Conservation (phyloP, 2,797 vertebrate species). For the Danionella dracula region DNA sequence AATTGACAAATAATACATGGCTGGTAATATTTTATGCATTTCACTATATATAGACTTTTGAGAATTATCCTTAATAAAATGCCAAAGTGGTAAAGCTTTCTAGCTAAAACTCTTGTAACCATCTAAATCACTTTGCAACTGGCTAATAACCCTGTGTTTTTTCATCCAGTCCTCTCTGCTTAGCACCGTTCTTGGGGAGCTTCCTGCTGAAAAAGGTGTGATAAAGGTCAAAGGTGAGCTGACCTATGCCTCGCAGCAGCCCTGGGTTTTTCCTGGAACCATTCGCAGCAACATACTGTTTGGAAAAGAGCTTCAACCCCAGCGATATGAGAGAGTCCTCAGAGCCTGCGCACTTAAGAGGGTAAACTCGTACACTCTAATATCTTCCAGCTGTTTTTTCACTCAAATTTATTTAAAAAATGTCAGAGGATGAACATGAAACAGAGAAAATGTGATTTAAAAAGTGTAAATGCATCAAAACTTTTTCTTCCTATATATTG, state of each 20-base stretch:
- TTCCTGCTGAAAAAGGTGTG: conserved; percentile 74
- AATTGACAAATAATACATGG: too few species aligned
- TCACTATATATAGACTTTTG: too few species aligned
- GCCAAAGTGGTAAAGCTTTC: too few species aligned
- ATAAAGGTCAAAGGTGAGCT: conserved; percentile 78
- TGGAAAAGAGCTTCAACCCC: conserved; percentile 81
- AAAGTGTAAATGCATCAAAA: too few species aligned
- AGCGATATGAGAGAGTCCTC: conserved; percentile 84
- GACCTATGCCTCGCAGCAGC: conserved; percentile 88
- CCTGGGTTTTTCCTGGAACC: conserved; percentile 94
- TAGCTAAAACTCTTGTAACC: too few species aligned
- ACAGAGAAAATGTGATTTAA: too few species aligned
- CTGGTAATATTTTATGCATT: too few species aligned
- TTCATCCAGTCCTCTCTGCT: conserved; percentile 83
- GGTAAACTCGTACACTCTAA: conserved; percentile 58
- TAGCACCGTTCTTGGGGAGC: conserved; percentile 83
- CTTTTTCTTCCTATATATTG: too few species aligned
- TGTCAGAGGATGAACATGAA: too few species aligned
- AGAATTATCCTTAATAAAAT: too few species aligned
- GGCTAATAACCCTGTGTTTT: neutral
- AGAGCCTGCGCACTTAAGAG: conserved; percentile 88
- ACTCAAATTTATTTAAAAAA: too few species aligned
- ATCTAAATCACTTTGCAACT: neutral
- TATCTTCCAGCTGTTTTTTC: neutral
- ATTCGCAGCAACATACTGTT: conserved; percentile 94